Conservation (phyloP, 2,888 invertebrate genomes). For the Creontiades dilutus region DNA sequence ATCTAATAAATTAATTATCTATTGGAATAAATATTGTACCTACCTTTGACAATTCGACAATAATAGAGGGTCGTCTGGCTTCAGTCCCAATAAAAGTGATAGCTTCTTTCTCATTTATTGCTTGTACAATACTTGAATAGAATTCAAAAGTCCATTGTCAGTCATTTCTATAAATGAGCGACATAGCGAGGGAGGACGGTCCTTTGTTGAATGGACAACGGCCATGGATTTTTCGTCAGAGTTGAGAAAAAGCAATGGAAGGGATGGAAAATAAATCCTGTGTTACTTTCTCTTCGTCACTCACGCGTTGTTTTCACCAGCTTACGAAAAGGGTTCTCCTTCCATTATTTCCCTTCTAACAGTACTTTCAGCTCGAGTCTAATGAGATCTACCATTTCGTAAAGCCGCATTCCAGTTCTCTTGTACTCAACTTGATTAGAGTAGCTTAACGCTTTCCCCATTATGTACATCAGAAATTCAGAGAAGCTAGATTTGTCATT, state of each 20-base stretch:
- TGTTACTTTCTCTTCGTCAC: conserved; percentile 33
- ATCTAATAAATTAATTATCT: too few relatives aligned
- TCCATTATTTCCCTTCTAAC: neutral
- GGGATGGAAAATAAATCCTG: neutral
- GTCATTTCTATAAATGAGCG: conserved; percentile 17
- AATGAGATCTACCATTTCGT: conserved; percentile 39
- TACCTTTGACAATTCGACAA: neutral
- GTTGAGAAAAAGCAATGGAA: conserved; percentile 7
- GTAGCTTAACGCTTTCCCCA: conserved; percentile 1
- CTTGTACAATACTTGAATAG: conserved; percentile 16
- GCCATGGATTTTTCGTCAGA: neutral
- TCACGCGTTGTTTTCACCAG: neutral
- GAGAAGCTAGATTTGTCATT: conserved; percentile 2
- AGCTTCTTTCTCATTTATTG: conserved; percentile 13
- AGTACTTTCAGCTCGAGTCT: conserved; percentile 14
- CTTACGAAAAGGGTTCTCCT: neutral
- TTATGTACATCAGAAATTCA: neutral
- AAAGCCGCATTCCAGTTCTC: neutral
- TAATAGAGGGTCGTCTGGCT: neutral
- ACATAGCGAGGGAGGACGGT: neutral
- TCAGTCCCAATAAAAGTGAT: conserved; percentile 8
- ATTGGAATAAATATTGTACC: neutral
- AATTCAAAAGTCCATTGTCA: conserved; percentile 25
- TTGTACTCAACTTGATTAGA: conserved; percentile 24
- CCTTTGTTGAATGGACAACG: conserved; percentile 5